These are phyloP conservation scores for Lymantria dispar DNA, from an alignment of 2,888 invertebrate species.

Conservation along the genomic window DNA sequence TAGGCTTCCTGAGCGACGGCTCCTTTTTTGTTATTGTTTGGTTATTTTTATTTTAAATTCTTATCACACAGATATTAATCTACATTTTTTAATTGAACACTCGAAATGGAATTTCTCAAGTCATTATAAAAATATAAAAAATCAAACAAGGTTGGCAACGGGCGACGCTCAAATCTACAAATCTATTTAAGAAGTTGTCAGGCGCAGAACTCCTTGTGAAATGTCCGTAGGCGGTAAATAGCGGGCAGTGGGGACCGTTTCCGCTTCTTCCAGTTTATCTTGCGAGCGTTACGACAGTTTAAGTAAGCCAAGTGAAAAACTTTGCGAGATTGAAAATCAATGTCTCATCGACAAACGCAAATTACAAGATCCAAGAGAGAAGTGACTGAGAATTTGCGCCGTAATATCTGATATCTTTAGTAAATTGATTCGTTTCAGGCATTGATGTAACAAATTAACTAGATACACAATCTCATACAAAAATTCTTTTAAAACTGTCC, in stretches of 20 bases:
- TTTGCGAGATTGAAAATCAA: constrained; percentile 41
- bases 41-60: no score
- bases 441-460: background rate
- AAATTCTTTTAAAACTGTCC: no score
- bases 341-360: constrained; percentile 35
- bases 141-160: background rate
- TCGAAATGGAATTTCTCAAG: no score
- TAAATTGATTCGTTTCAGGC: constrained; percentile 1
- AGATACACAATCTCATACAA: no score
- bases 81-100: no score
- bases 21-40: no score
- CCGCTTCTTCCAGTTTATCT: constrained; percentile 35
- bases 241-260: constrained; percentile 25
- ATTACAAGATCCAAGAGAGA: constrained; percentile 29
- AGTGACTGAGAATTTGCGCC: constrained; percentile 18
- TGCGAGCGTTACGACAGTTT: constrained; percentile 31
- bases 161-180: constrained; percentile 1
- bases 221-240: constrained; percentile 32
- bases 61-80: no score
- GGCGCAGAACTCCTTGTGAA: constrained; percentile 10
- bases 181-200: constrained; percentile 18
- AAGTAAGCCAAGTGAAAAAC: constrained; percentile 40
- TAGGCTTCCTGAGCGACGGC: no score
- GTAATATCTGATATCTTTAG: constrained; percentile 1
- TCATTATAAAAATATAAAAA: background rate